Conservation (phyloP, 1,140 invertebrate genomes). For the Drosophila quadrilineata region DNA sequence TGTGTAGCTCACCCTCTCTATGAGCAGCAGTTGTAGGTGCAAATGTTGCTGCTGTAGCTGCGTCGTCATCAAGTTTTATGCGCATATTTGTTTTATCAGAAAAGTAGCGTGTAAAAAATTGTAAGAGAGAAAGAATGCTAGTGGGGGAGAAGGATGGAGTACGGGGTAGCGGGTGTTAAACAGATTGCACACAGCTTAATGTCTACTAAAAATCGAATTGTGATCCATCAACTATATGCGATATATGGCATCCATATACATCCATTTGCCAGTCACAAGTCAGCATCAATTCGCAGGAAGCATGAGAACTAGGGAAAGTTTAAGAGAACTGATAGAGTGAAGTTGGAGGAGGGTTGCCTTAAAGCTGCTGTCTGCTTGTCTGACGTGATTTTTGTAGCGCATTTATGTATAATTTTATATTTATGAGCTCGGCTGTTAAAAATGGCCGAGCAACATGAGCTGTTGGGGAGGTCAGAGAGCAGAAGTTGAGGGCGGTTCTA, state of each 20-base stretch:
- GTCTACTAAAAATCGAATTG: constrained; percentile 79
- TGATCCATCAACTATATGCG: constrained; percentile 71
- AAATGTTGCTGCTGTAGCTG: constrained; percentile 24
- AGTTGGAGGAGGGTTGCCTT: not conserved
- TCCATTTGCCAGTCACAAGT: constrained; percentile 7
- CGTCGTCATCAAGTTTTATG: constrained; percentile 53
- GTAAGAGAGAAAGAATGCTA: not conserved
- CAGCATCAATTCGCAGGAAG: too few species aligned
- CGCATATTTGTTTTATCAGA: constrained; percentile 55
- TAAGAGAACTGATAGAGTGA: not conserved
- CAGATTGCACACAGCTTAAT: constrained; percentile 73
- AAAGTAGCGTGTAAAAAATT: constrained; percentile 28
- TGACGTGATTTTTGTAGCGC: constrained; percentile 71
- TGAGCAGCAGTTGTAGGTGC: constrained; percentile 34
- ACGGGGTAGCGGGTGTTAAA: constrained; percentile 39
- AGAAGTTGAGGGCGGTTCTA: not conserved
- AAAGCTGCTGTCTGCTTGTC: constrained; percentile 30
- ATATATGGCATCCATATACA: constrained; percentile 29
- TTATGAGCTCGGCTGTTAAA: constrained; percentile 72
- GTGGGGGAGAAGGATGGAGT: not conserved
- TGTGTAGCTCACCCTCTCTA: too few species aligned
- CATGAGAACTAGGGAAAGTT: not conserved
- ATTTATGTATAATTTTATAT: constrained; percentile 80
- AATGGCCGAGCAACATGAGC: constrained; percentile 31
- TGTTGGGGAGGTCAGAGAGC: not conserved